These are phyloP conservation scores for Reinhardtius hippoglossoides DNA, from an alignment of 2,113 vertebrate genomes.

Conservation along the genomic window DNA sequence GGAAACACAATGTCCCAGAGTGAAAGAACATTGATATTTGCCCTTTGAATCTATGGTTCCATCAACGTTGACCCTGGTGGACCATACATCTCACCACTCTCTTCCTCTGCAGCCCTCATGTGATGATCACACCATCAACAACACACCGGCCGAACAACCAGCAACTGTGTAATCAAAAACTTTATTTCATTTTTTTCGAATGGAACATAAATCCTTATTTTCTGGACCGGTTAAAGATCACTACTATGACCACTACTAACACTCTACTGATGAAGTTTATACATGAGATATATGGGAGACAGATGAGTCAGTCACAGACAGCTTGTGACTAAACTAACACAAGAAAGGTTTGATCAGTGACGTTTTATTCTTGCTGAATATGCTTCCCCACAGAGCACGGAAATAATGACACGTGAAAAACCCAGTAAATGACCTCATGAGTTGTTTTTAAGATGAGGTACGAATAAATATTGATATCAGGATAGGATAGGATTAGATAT, in stretches of 20 bases:
- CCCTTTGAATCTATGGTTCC: constrained; percentile 39
- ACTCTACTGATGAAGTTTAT: no score
- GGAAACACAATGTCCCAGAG: constrained; percentile 13
- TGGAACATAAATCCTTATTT: no score
- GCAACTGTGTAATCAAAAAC: background rate
- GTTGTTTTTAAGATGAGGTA: background rate
- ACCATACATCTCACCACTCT: constrained; percentile 15
- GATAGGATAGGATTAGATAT: no score
- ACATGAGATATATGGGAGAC: background rate
- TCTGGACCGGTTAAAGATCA: background rate
- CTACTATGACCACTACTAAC: no score
- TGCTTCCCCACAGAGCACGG: background rate
- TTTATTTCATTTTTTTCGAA: no score
- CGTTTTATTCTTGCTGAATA: background rate
- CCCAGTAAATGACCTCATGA: background rate
- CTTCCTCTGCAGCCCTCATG: background rate
- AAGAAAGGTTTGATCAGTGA: background rate
- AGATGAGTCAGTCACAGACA: background rate
- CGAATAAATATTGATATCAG: no score
- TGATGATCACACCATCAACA: constrained; percentile 15
- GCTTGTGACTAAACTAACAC: background rate
- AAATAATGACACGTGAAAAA: background rate
- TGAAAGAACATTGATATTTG: constrained; percentile 21
- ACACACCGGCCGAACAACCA: background rate
- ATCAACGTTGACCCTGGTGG: constrained; percentile 35